Base-by-base conservation (phyloP, 2,797 vertebrate species). In the Falco naumanni region DNA sequence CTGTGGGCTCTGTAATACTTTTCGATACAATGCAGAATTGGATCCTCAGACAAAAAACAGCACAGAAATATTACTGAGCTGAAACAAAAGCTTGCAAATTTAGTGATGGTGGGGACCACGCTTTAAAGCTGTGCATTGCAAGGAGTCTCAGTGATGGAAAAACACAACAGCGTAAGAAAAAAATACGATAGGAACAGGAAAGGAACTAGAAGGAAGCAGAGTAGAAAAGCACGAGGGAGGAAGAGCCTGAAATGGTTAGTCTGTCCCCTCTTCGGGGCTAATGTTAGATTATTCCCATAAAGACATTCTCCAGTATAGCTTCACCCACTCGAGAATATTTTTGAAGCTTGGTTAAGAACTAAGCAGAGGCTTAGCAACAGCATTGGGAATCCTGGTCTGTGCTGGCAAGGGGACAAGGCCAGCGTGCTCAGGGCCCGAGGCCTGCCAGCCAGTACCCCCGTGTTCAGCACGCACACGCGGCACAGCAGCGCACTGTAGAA, bases 261-360 rank as follows among this genome's bases (percentile, higher is more conserved):
- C 90, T 94, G 87, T 92, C 93, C 84, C 91, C 75, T 92, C 43
- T n/a, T 34, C 60, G 39, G 50, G 29, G 66, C 81, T 90, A 22
- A 51, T 56, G 75, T 89, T 85, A 77, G 87, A 74, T 78, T 68
- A 37, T 34, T 84, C 75, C 75, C 65, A 94, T 45, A 51, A 33
- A 87, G 81, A 65, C 39, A 21, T 47, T 77, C 94, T 87, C 43
- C 41, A 26, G 61, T 9, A 45, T 4, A 93, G 85, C 82, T 74
- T 94, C 93, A 88, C 94, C 94, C 89, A 85, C 95, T 87, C 57
- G 1, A 57, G 76, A 84, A 34, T 87, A 93, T 93, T 95, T 93
- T 70, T 77, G 82, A 83, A 63, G 82, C 84, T 66, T 33, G 13
- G 25, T 89, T 80, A 60, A 71, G 93, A 85, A 43, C 24, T 0